Base-by-base conservation (phyloP, 2,888 invertebrate species). In the Carterocephalus palaemon region DNA sequence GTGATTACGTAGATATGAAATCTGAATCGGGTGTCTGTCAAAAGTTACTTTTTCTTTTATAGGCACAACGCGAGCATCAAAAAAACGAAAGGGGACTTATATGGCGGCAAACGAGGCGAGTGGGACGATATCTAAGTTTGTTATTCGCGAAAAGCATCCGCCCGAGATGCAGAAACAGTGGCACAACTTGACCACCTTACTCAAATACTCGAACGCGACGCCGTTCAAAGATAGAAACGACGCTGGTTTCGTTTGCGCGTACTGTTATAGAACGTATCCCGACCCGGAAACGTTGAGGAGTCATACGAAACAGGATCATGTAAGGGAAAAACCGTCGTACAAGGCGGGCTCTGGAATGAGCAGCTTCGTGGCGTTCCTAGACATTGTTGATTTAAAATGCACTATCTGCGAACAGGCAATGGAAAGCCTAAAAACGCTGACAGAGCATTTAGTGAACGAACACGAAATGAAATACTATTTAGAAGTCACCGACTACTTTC, bases 31-130 rank as follows among this genome's bases (percentile, higher is more conserved):
- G 66, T 73, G 73, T 82, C 75, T 73, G 73, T 82, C 75, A 81
- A 75, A 72, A 68, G 67, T 70, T 74, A 28, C 59, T 75, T 81
- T 83, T 84, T 84, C 83, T 84, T 84, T 84, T 84, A 80, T 84
- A 85, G 84, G 84, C 76, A 67, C 65, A 53, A 70, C 72, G 62
- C 70, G 80, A 67, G 72, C 72, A 56, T 59, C 69, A 58, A 80
- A 79, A 75, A 79, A 70, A 66, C 66, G 61, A 51, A 78, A 76
- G 68, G 67, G 61, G 59, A 57, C 67, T 47, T 57, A 76, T 54
- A 76, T 72, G 61, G 73, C 66, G 51, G 77, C 75, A 63, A 59
- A 47, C 51, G 70, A 61, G 50, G 64, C 61, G 45, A 60, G 24
- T 36, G 54, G 64, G 49, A 57, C 57, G 19, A 57, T 67, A 49